phyloP scores from a whole-genome alignment of 2,113 vertebrate genomes.

The Sinocyclocheilus rhinocerous region DNA sequence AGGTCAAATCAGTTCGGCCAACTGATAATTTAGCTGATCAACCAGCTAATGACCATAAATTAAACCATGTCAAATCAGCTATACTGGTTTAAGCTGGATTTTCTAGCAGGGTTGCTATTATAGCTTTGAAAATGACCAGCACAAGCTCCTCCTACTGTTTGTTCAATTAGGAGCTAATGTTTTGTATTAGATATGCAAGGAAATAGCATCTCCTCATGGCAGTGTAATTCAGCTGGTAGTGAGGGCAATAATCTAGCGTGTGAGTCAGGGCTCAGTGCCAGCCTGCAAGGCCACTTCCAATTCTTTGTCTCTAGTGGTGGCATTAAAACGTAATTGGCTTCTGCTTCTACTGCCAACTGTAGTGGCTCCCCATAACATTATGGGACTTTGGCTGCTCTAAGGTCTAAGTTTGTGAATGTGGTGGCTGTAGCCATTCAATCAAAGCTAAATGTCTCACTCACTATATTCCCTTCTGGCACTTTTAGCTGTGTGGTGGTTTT shows the following conservation, averaged over 20 bases:
- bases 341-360: conserved; percentile 28
- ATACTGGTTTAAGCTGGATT: neutral
- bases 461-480: neutral
- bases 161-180: neutral
- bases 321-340: conserved; percentile 30
- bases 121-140: neutral
- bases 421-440: conserved; percentile 12
- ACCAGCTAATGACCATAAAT: neutral
- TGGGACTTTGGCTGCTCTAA: neutral
- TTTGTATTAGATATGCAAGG: neutral
- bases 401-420: conserved; percentile 12
- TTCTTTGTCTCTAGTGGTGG: conserved; percentile 18
- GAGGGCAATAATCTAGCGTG: conserved; percentile 23
- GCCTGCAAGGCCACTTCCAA: conserved; percentile 26
- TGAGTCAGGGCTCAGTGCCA: conserved; percentile 9
- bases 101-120: neutral
- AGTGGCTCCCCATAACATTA: conserved; percentile 38
- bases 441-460: conserved; percentile 7
- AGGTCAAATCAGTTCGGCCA: neutral
- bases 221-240: neutral
- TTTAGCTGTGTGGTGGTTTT: conserved; percentile 9
- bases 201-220: too few relatives aligned
- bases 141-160: neutral
- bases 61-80: neutral
- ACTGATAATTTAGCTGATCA: neutral